Base-by-base conservation (phyloP, 2,113 vertebrate genomes). In the Phyllostomus hastatus region DNA sequence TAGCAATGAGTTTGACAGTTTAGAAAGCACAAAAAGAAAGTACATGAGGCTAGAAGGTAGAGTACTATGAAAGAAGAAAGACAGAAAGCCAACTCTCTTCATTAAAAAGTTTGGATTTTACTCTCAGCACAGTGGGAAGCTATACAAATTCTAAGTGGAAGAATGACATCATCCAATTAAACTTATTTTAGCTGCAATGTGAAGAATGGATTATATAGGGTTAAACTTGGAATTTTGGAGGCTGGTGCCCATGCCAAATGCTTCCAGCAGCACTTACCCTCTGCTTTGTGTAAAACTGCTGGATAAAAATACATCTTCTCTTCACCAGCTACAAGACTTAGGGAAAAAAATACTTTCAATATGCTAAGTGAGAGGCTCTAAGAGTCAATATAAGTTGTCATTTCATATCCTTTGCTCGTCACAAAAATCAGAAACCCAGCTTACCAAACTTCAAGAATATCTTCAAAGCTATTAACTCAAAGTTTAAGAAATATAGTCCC, bases 321-420 rank as follows among this genome's bases (percentile, higher is more conserved):
- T 73, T 82, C 24, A 78, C 22, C 59, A 94, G 57, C 41, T 64
- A 86, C 20, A 59, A 66, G 64, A 88, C 43, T 54, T 76, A 61
- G n/a, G 35, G 43, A 24, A 43, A 80, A 73, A 64, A 85, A 84
- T n/a, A 75, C 33, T 90, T 92, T 84, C 64, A 75, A 83, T 48
- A 88, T 54, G 76, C 20, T 75, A 82, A 80, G 35, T 61, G 46
- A 76, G 19, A 88, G 69, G 26, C 70, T 31, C 6, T 69, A 85
- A 90, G 46, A 31, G 3, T 84, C 70, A 61, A 24, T 41, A 24
- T 57, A 76, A 89, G 11, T 15, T 93, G 61, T 46, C 20, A 93
- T 69, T 93, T 97, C 89, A 75, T 43, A 38, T 59, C 67, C 64
- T 95, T 87, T 80, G 57, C 38, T 86, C 35, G 59, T 95, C 66